Base-by-base conservation (phyloP, 2,113 vertebrate genomes). In the Arvicanthis niloticus region DNA sequence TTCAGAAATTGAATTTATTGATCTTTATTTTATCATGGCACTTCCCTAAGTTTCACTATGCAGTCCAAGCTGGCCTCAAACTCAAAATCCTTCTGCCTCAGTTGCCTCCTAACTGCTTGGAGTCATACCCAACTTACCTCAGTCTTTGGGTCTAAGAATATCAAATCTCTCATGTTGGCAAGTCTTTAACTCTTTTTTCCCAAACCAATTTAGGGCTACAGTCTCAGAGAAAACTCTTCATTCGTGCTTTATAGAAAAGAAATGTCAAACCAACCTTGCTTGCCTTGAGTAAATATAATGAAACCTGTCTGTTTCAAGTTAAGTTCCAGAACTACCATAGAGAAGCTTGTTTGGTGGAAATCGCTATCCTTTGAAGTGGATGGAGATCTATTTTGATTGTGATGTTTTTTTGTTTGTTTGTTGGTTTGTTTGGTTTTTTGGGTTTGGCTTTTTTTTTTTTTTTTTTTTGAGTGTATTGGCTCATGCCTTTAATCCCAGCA, bases 191-290 rank as follows among this genome's bases (percentile, higher is more conserved):
- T 76, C 16, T 81, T 81, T 95, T 42, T 60, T 37, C 26, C 45
- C 15, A 95, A 70, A 87, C 37, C 4, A 92, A 13, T 3, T 12
- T 19, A 70, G 21, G 12, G 22, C 13, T 72, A 89, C 4, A 86
- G 7, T 88, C 86, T 88, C 70, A 3, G 53, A 42, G 11, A 62
- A 88, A 81, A 60, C 9, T 81, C 40, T 95, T 29, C 0, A 89
- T 60, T 8, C 24, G 65, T 24, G 80, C 91, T 70, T 95, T 40
- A n/a, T 2, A 1, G 51, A 78, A 13, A 89, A 22, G 15, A 82
- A 94, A 92, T 86, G 72, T 84, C 42, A 92, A n/a, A 40, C 77
- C 67, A 65, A 78, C 22, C 24, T 95, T 93, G 72, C 62, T 86
- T 95, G 75, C 51, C 37, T 76, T 42, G 85, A 68, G 26, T 40